Evolutionary conservation across 2,113 vertebrate species (phyloP).

Genomic region (Halcyon senegalensis): DNA sequence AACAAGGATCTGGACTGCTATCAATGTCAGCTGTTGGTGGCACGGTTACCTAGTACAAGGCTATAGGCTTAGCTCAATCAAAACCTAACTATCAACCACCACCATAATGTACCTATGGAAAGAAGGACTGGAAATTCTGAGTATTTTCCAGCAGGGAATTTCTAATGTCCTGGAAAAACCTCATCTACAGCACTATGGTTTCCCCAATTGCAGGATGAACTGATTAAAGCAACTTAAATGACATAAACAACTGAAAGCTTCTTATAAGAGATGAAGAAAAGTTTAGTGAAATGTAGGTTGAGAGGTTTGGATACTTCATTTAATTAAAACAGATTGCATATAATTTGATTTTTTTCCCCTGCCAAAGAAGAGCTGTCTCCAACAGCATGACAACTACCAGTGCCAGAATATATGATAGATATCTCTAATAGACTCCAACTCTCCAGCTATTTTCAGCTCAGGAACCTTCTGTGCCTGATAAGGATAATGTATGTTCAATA

Average conservation of each 20-base stretch:
- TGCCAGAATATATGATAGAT: constrained; percentile 37
- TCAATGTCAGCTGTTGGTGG: background rate
- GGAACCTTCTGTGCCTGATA: constrained; percentile 23
- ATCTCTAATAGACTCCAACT: constrained; percentile 25
- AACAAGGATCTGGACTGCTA: background rate
- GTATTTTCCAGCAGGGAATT: background rate
- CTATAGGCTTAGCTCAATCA: background rate
- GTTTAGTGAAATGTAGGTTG: background rate
- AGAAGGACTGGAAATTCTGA: background rate
- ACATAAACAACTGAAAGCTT: background rate
- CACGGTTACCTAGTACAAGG: background rate
- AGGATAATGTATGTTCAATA: background rate
- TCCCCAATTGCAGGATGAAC: background rate
- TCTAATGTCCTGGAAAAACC: background rate
- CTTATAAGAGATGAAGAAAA: background rate
- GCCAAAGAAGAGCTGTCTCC: constrained; percentile 35
- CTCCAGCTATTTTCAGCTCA: constrained; percentile 7
- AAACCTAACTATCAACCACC: background rate
- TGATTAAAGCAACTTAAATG: background rate
- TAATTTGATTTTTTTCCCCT: background rate
- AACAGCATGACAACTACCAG: constrained; percentile 33
- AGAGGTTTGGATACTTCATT: constrained; percentile 2
- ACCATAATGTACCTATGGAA: background rate
- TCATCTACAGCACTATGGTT: background rate
- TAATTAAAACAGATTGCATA: constrained; percentile 60